Percentiles rank a stretch among this genome's conserved stretches.
Conservation (phyloP, 2,888 invertebrate species). For the Onchidella celtica region DNA sequence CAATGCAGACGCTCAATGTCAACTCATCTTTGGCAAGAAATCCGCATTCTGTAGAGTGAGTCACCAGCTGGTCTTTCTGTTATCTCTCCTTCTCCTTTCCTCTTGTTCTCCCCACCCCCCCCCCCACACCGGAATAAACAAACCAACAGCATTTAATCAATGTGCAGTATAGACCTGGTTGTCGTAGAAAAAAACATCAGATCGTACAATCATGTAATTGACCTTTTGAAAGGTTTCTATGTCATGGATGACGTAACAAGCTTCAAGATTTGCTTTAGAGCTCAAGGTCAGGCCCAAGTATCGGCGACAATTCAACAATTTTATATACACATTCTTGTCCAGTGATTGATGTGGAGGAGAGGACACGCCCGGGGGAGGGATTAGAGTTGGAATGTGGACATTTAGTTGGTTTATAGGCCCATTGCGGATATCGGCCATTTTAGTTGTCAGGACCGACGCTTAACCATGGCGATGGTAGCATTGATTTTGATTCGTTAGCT, state of each 20-base stretch:
- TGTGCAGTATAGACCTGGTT: neutral
- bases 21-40: conserved; percentile 63
- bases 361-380: no score
- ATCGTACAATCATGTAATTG: neutral
- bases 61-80: neutral
- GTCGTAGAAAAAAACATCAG: neutral
- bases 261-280: neutral
- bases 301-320: no score
- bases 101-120: no score
- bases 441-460: no score
- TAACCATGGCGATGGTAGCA: no score
- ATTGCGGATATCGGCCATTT: no score
- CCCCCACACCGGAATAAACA: neutral
- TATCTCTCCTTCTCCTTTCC: neutral
- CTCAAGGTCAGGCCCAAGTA: no score
- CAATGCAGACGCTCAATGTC: conserved; percentile 62
- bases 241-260: neutral
- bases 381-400: no score
- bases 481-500: no score
- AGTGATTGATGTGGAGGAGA: no score
- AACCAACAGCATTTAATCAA: neutral
- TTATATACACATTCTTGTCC: no score
- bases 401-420: no score
- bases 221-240: neutral
- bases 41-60: conserved; percentile 66